Base-by-base conservation (phyloP, 2,113 vertebrate genomes). In the Indicator maculatus region DNA sequence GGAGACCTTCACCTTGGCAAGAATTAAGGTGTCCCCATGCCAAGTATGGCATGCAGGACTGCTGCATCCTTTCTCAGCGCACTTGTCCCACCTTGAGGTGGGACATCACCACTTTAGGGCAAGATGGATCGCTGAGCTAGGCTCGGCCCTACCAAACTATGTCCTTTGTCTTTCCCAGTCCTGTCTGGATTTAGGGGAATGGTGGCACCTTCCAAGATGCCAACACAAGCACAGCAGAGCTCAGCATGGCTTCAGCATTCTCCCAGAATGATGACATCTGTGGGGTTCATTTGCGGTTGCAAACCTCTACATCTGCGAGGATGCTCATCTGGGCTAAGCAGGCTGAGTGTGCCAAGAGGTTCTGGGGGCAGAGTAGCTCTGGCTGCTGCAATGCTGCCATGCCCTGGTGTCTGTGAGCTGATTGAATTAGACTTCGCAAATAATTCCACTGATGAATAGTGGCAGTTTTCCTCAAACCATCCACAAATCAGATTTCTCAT, bases 401-500 rank as follows among this genome's bases (percentile, higher is more conserved):
- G 15, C 47, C 20, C 61, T 64, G 16, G 45, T 77, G 69, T 74
- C 88, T 58, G 69, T 66, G 71, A 79, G 74, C 41, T 8, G 71
- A 96, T 79, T 90, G 93, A 95, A 94, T 96, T 87, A 93, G 80
- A 44, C 66, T 88, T 91, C 0, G 19, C 77, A 86, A 92, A 91
- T 93, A 93, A 86, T 93, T 88, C 67, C 76, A 47, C 81, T 93
- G 88, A 94, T 90, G 94, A 95, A 95, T 83, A 92, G 94, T 90
- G 88, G 92, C 87, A 94, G 87, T 92, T 93, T 93, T 83, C 87
- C 91, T 93, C 96, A 82, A 94, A 86, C 89, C 78, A 95, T 84
- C 93, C 72, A 83, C 94, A 90, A 91, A 95, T 94, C 95, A 89
- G 79, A 86, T 93, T 94, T 95, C 93, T 96, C 88, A 90, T 93